Base-by-base conservation (phyloP, 2,797 vertebrate species). In the Poecilia velifera region DNA sequence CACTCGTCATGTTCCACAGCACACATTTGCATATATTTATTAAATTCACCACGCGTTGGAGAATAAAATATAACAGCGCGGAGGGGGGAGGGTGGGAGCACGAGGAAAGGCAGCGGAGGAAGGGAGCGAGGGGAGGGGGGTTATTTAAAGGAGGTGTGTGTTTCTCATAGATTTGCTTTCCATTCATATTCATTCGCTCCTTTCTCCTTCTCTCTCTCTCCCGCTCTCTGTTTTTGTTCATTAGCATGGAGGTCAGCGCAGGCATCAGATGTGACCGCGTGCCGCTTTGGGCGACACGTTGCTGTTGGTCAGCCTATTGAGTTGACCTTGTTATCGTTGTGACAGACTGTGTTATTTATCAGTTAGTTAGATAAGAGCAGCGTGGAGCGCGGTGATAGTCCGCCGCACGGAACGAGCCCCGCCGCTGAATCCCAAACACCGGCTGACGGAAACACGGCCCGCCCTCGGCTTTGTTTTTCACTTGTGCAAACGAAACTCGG, bases 11-110 rank as follows among this genome's bases (percentile, higher is more conserved):
- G 95, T 96, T 95, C 95, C 95, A 91, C 94, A 94, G 96, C 95
- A 95, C 96, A 96, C 95, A 96, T 96, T 96, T 96, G 95, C 95
- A 96, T 96, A 96, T 96, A 96, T 96, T 96, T 96, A 96, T 96
- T 96, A 96, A 96, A 96, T 96, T 96, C 95, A 93, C 93, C 94
- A 93, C 83, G 93, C 94, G 91, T 92, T 92, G 91, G 93, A 93
- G 95, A 95, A 96, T 96, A 95, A 96, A 96, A 96, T 95, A 94
- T 94, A 95, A 94, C 91, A 72, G 90, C 90, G 86, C 47, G 86
- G 87, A 81, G 92, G 84, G 84, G 86, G 57, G 92, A 82, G 84
- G 86, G 57, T 10, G 87, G 84, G 57, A 13, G 86, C 31, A 55
- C 14, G 81, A 84, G 89, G 88, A 64, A 81, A 64, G 76, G 82